Conservation (phyloP, 2,113 vertebrate species). For the Poeciliopsis prolifica region DNA sequence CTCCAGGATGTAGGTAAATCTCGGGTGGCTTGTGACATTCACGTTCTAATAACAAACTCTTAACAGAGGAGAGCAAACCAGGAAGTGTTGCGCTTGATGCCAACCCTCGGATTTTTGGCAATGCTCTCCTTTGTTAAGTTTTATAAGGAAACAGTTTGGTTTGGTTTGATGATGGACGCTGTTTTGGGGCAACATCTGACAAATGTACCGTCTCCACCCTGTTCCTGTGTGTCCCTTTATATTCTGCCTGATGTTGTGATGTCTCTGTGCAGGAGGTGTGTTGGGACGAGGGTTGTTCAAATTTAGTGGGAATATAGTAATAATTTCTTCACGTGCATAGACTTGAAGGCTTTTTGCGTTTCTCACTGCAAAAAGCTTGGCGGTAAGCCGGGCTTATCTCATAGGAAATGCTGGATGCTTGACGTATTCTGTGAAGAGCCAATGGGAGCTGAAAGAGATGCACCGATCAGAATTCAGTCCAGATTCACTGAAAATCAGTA, state of each 20-base stretch:
- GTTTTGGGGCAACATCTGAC: slow-evolving; percentile 26
- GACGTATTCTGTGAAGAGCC: slow-evolving; percentile 2
- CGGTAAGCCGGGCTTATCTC: neutral
- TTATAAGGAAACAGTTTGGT: slow-evolving; percentile 51
- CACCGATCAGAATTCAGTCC: neutral
- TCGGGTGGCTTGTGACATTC: slow-evolving; percentile 35
- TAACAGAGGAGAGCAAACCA: slow-evolving; percentile 51
- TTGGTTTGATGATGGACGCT: slow-evolving; percentile 27
- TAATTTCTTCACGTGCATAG: neutral
- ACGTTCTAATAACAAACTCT: slow-evolving; percentile 44
- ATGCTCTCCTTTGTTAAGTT: slow-evolving; percentile 54
- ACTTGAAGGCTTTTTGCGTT: neutral
- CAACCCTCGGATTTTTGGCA: neutral
- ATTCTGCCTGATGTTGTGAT: slow-evolving; percentile 69
- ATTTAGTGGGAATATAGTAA: slow-evolving; percentile 6
- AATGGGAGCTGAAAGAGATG: neutral
- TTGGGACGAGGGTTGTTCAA: slow-evolving; percentile 30
- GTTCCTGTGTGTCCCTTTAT: slow-evolving; percentile 63
- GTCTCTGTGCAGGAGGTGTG: slow-evolving; percentile 80
- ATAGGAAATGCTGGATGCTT: neutral
- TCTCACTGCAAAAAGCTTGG: neutral
- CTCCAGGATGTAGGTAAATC: slow-evolving; percentile 84
- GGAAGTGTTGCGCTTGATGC: slow-evolving; percentile 24
- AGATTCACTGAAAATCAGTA: neutral
- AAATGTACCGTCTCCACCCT: slow-evolving; percentile 61